These are phyloP conservation scores for Aphidius gifuensis DNA, from an alignment of 1,140 invertebrate species.

Conservation along the genomic window DNA sequence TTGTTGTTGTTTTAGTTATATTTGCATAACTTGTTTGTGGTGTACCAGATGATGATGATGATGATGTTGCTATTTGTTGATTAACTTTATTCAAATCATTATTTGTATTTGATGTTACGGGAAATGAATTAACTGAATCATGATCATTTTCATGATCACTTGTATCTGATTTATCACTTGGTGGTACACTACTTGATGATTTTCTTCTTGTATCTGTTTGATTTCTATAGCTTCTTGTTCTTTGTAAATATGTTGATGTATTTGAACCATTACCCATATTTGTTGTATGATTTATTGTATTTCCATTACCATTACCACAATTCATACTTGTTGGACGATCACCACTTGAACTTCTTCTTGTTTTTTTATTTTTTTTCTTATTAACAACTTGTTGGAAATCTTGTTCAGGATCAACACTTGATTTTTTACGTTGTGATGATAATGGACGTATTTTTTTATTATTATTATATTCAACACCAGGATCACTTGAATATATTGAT, in stretches of 20 bases:
- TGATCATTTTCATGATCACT: slow-evolving; percentile 71
- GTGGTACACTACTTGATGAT: slow-evolving; percentile 53
- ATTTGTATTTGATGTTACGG: slow-evolving; percentile 59
- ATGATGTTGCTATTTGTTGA: background rate
- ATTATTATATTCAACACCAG: slow-evolving; percentile 44
- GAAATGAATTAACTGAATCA: slow-evolving; percentile 71
- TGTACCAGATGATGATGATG: slow-evolving; percentile 53
- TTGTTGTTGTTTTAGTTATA: slow-evolving; percentile 63
- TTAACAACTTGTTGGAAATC: slow-evolving; percentile 73
- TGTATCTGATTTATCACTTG: slow-evolving; percentile 69
- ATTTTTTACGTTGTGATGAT: slow-evolving; percentile 45
- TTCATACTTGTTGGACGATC: slow-evolving; percentile 41
- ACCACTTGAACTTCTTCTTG: slow-evolving; percentile 54
- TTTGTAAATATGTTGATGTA: slow-evolving; percentile 41
- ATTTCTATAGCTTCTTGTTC: slow-evolving; percentile 44
- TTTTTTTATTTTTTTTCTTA: slow-evolving; percentile 68
- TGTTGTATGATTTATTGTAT: no score
- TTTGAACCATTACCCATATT: slow-evolving; percentile 36
- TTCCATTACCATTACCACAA: no score
- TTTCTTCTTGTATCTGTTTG: slow-evolving; percentile 49
- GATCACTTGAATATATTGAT: slow-evolving; percentile 53
- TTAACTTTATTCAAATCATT: slow-evolving; percentile 43
- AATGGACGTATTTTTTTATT: slow-evolving; percentile 26
- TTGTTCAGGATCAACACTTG: slow-evolving; percentile 45
- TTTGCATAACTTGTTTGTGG: slow-evolving; percentile 73